Evolutionary conservation across 2,797 vertebrate species (phyloP), one percentile per base, ranked within the genome.

Genomic region (Dipus sagitta): DNA sequence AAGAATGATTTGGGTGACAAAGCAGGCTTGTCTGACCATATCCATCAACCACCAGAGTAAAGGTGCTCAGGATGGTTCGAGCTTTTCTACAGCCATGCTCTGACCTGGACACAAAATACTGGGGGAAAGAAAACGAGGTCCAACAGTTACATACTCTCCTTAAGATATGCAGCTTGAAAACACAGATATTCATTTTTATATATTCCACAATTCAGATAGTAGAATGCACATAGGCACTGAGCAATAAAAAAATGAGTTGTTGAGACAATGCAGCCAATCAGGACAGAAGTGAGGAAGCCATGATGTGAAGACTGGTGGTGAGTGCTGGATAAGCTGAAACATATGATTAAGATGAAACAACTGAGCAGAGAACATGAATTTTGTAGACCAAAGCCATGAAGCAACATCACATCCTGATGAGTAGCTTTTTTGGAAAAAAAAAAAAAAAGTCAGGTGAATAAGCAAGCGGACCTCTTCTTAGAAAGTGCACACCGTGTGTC

Each of bases 131-230:
- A 76, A 84, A 6, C 34, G 0, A 86, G 38, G 7, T 15, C 9
- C 58, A 86, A 47, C 54, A 87, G 68, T 60, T 93, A 81, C 21
- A 72, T 34, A 71, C 21, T 71, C 78, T 20, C 6, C 42, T 42
- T 42, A 86, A 91, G 15, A 8, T 82, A 80, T 34, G 14, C 23
- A 88, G n/a, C 42, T 58, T 32, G 18, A 93, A 95, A 96, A 9
- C n/a, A 85, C 88, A 94, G 52, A 62, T 20, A 17, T 2, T 47
- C 47, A 64, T 34, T 14, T 34, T 75, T 13, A 32, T 21, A 54
- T 67, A 54, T 9, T 83, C 42, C 58, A 86, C 93, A 96, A 34
- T 76, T 84, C 38, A 82, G 1, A 28, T 47, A 76, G 23, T 21
- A 47, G 1, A 1, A 23, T 47, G 42, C 32, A 20, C 23, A n/a